Base-by-base conservation (phyloP, 2,888 invertebrate genomes). In the Troides helena region DNA sequence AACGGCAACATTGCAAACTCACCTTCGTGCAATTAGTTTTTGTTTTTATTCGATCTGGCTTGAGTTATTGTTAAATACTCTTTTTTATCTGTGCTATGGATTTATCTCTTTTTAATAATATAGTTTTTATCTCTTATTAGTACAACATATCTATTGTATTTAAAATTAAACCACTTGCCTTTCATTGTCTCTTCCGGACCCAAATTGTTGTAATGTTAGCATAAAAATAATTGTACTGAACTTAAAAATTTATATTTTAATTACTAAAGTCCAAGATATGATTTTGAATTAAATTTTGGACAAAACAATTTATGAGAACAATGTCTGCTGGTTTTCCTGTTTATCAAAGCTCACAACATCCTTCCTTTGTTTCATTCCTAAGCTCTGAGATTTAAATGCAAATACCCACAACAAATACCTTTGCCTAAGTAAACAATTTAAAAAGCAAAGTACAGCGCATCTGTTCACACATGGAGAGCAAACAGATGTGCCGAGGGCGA, bases 381-480 rank as follows among this genome's bases (percentile, higher is more conserved):
- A 67, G 25, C 39, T 56, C 12, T 50, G 1, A 50, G 30, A 43
- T 23, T 25, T 57, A 57, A 57, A 21, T n/a, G n/a, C 50, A 46
- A 53, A 30, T 30, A 14, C 59, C 12, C 36, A 61, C 43, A 65
- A 30, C 62, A 43, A 46, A 62, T 23, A 69, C 69, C 66, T 69
- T 66, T 46, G 53, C 69, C 66, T 58, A 50, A 62, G 58, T 66
- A 69, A 69, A 62, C 62, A 62, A 30, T 25, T 65, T 57, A 62
- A 69, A 53, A 60, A 68, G n/a, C 63, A 63, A 58, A 58, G 12
- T 62, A 65, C 56, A n/a, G 10, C 43, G 57, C 61, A 46, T 62
- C 62, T 58, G 61, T 69, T 56, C 43, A 65, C 61, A 62, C 69
- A 62, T 65, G 36, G 58, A 62, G 62, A 58, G 17, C 66, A 70